Evolutionary conservation across 1,140 invertebrate genomes (phyloP).

Genomic region (Oreohelix idahoensis): DNA sequence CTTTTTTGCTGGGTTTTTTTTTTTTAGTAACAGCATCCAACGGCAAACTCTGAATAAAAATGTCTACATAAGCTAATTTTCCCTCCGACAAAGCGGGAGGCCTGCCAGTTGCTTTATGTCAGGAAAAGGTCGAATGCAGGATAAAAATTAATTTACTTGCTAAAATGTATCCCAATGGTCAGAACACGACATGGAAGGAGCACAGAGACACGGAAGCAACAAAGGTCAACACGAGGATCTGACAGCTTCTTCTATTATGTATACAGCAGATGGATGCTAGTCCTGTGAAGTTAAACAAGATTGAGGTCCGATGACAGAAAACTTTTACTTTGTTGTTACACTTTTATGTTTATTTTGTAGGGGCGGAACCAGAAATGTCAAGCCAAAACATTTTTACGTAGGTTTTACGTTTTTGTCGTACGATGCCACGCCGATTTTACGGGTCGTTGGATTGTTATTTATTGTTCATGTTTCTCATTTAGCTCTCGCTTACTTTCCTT

Average conservation of each 20-base stretch:
- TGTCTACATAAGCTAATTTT: background rate
- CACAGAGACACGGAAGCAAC: background rate
- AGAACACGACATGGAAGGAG: background rate
- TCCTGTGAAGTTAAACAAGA: background rate
- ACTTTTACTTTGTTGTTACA: too few species aligned
- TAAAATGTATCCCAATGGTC: background rate
- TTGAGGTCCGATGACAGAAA: background rate
- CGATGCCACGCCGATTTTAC: too few species aligned
- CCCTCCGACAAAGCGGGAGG: background rate
- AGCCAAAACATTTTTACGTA: too few species aligned
- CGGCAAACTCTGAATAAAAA: too few species aligned
- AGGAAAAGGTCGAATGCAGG: background rate
- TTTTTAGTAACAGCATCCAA: too few species aligned
- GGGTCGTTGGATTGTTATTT: too few species aligned
- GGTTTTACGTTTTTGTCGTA: too few species aligned
- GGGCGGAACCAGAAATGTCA: too few species aligned
- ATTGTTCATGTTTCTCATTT: too few species aligned
- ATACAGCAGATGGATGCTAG: background rate
- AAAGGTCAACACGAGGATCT: background rate
- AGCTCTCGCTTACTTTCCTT: too few species aligned
- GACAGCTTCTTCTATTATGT: background rate
- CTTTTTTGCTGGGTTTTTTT: too few species aligned
- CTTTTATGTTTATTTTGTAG: too few species aligned
- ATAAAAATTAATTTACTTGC: background rate
- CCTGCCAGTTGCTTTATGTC: background rate